phyloP scores from a whole-genome alignment of 2,797 vertebrate species.

The Oceanodroma leucorhoa region DNA sequence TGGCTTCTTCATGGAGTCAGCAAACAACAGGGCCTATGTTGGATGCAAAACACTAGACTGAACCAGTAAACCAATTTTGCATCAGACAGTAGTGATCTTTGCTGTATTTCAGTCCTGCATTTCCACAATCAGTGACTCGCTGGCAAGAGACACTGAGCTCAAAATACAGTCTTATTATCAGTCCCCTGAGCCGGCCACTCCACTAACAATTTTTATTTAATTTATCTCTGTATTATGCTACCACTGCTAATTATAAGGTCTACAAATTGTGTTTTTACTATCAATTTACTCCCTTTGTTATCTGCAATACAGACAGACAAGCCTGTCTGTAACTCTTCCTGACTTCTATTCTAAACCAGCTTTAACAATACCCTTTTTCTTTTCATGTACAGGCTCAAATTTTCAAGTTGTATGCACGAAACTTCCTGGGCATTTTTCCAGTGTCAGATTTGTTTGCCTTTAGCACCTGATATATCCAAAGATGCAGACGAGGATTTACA shows the following conservation, averaged over 20 bases:
- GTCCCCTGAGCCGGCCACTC: not conserved
- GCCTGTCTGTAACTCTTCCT: not conserved
- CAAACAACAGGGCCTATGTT: not conserved
- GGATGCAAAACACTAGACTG: not conserved
- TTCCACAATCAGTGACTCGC: not conserved
- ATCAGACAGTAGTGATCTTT: not conserved
- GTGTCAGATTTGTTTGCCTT: not conserved
- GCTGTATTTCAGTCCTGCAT: not conserved
- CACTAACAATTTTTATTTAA: constrained; percentile 3
- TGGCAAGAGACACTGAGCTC: not conserved
- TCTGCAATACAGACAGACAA: not conserved
- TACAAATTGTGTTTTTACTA: not conserved
- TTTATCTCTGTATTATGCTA: constrained; percentile 7
- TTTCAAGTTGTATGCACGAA: not conserved
- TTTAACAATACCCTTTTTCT: not conserved
- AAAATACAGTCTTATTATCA: not conserved
- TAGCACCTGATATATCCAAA: not conserved
- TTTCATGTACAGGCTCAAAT: not conserved
- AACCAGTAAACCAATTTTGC: not conserved
- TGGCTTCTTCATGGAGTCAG: not conserved
- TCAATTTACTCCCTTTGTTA: not conserved
- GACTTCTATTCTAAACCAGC: not conserved
- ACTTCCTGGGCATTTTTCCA: not conserved
- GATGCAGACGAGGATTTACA: not conserved
- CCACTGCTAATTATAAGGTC: constrained; percentile 1